Base-by-base conservation (phyloP, 2,113 vertebrate species). In the Alligator sinensis region DNA sequence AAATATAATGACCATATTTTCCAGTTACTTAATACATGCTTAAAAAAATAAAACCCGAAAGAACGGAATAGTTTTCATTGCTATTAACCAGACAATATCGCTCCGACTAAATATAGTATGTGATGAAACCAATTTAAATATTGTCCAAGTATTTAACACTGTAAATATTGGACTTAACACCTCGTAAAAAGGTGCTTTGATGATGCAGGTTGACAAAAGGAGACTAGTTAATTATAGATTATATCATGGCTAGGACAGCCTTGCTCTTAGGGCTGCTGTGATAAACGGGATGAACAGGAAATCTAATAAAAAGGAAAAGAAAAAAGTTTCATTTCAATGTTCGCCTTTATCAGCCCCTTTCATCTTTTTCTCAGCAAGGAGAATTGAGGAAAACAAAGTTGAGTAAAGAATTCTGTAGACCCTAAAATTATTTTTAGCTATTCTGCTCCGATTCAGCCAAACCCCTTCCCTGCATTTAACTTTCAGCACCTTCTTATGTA, bases 91-190 rank as follows among this genome's bases (percentile, higher is more conserved):
- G 96, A 97, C 96, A 96, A 96, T 96, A 97, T 96, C 95, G 90
- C 93, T 95, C 89, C 92, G 87, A 88, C 93, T 97, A 97, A 96
- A 97, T 97, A 96, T 96, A 97, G 96, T 90, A 95, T 24, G 95
- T 95, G 96, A 95, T 95, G 96, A 96, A 97, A 96, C 96, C 96
- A 96, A 96, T 96, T 97, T 97, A 97, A 97, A 97, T 96, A 97
- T 95, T 97, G 95, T 96, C 91, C 96, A 94, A 96, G 91, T 92
- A 91, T 96, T 96, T 97, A 97, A 95, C 97, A 95, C 92, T 96
- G 96, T 96, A 97, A 97, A 97, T 96, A 97, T 96, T 95, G 91
- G 95, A 95, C 93, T 96, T 97, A 96, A 92, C 96, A 96, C 96
- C 93, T 90, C 92, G 96, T 96, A 96, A 97, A 96, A 96, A 75